Evolutionary conservation across 2,113 vertebrate species (phyloP), one percentile per base, ranked within the genome.

Genomic region (Pseudolaguvia tuberculata): DNA sequence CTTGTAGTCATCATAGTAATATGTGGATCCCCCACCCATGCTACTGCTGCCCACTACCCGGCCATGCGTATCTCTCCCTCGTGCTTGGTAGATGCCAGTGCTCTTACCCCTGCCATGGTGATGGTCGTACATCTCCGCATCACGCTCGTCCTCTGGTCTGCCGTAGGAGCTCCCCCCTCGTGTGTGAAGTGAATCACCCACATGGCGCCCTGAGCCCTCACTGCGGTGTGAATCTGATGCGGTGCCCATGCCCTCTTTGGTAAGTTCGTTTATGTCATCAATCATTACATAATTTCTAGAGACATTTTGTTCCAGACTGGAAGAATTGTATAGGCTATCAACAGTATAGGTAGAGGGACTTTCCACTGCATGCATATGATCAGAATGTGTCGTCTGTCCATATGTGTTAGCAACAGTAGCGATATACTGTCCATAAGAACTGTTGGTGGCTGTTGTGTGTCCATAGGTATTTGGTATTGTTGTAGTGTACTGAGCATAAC

Each of bases 211-310:
- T 1, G 59, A 57, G 0, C 85, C 74, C 79, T 97, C 93, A 1
- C 79, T 81, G 78, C 90, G 93, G 84, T 96, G 95, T 83, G 92
- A 91, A 0, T 97, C 95, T 27, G 88, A 84, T 0, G 83, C 88
- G 69, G 90, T 83, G 84, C 92, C 88, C 20, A 93, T 85, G 85
- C 91, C 95, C 58, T 96, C 94, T 87, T 98, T 98, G 80, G 95
- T 99, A 79, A 99, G 91, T 86, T 99, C 97, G 0, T 94, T 98
- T 79, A 99, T 98, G 75, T 99, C 97, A 0, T 99, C 96, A 0
- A 98, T 98, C 95, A 97, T 95, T 81, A 99, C 95, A 4, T 99
- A 99, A 88, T 98, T 99, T 48, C 96, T 92, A 11, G 96, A 93
- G 35, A 97, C 92, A 55, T 91, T 98, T 86, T 98, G 96, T 83